Base-by-base conservation (phyloP, 2,888 invertebrate species). In the Palloptera scutellata region DNA sequence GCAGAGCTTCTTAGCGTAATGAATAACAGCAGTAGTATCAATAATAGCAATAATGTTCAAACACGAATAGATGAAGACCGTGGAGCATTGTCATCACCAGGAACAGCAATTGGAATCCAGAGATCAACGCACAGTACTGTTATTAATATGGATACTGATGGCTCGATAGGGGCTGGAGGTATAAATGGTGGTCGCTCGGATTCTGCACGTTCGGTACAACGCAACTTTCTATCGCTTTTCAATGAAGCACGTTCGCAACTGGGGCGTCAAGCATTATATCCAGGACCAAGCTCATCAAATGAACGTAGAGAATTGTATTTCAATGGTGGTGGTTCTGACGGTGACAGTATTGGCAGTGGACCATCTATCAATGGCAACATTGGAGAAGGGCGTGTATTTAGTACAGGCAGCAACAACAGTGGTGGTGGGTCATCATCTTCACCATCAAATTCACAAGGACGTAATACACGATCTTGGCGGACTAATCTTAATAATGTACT, bases 401-500 rank as follows among this genome's bases (percentile, higher is more conserved):
- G 13, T 3, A 4, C 10, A 13, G 0, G 41, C 52, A 9, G 12
- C 45, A 48, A 8, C 48, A 2, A 15, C 8, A 15, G 1, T 15
- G 48, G 12, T 48, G 15, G 48, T 8, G 15, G 8, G 13, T n/a
- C 48, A 15, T 5, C 48, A 15, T 1, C 48, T 48, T 15, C 12
- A n/a, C 15, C 48, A 15, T 15, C 48, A 15, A 8, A 5, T 48
- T n/a, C 12, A 12, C 2, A 6, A 41, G 52, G 51, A 40, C 19
- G 13, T 19, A 20, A n/a, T 13, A 17, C 30, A 20, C 51, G 78
- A n/a, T 77, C 78, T 17, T 82, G 83, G 83, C 77, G 82, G 40
- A 76, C 78, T 41, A 83, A 83, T 68, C 68, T 82, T 0, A 83
- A 82, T 59, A 79, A 82, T 58, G 78, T 83, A 57, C 70, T 83